Evolutionary conservation across 2,888 invertebrate genomes (phyloP), one percentile per base, ranked within the genome.

Genomic region (Linyphia triangularis): DNA sequence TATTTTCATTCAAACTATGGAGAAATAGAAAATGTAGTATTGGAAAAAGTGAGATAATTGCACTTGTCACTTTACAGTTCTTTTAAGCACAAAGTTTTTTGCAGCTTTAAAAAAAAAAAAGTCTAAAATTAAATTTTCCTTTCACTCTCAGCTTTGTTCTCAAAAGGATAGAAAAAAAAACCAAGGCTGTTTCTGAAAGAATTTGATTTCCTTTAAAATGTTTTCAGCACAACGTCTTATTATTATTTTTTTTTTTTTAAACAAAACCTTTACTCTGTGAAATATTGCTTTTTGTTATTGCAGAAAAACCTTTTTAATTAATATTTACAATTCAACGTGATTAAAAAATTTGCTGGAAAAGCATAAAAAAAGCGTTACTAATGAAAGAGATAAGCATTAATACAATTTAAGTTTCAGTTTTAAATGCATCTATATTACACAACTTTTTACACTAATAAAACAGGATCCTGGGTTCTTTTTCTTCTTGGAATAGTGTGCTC

Each of bases 1-100:
- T 1, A n/a, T 51, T 51, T 51, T 51, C n/a, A 51, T 51, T 51
- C 51, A 51, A 16, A 51, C 51, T 13, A 51, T 51, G 16, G 13
- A 5, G n/a, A 51, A 51, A 16, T n/a, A n/a, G n/a, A 51, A n/a
- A 10, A 33, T 6, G 26, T 19, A 19, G 61, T 37, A 65, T 22
- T 51, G 78, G n/a, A 79, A 67, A 81, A 33, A 24, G 6, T 57
- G 57, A 70, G 70, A 59, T 69, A 70, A 59, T 81, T 69, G 37
- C 33, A 33, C 30, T 81, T 69, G 81, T 81, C 81, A 70, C 19
- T 67, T 26, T 13, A 69, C 13, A 22, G 24, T 28, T 70, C 33
- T 26, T 28, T 19, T 40, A 43, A 70, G 51, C 51, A 70, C 26
- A 43, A 70, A 70, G 7, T 1, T 69, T 30, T 79, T 79, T 30